These are phyloP conservation scores for Colostygia pectinataria DNA, from an alignment of 2,888 invertebrate species.

Conservation along the genomic window DNA sequence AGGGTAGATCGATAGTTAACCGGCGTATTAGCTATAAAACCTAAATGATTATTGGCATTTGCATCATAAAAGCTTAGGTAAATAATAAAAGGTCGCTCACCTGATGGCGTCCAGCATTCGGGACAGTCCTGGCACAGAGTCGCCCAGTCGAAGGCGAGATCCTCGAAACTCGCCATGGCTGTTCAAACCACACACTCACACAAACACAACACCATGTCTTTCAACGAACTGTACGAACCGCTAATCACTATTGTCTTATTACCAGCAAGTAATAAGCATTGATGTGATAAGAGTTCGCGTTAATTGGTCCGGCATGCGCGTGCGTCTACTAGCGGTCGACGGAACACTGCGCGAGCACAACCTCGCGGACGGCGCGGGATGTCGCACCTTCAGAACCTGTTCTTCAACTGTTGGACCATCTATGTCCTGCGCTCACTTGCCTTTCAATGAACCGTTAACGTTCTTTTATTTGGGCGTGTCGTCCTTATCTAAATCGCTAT, in stretches of 20 bases:
- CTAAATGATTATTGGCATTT: not conserved
- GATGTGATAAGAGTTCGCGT: constrained; percentile 47
- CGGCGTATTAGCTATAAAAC: not conserved
- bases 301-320: constrained; percentile 49
- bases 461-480: constrained; percentile 63
- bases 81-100: constrained; percentile 70
- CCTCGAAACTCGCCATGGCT: constrained; percentile 85
- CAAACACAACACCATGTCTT: constrained; percentile 57
- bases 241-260: constrained; percentile 31
- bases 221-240: constrained; percentile 19
- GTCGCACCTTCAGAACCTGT: constrained; percentile 68
- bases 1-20: constrained; percentile 1
- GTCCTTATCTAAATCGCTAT: constrained; percentile 56
- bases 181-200: constrained; percentile 36
- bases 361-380: constrained; percentile 64
- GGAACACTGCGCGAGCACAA: constrained; percentile 63
- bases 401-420: constrained; percentile 49
- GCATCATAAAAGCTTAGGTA: not conserved
- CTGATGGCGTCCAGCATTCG: constrained; percentile 85
- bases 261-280: not conserved
- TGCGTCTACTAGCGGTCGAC: constrained; percentile 70
- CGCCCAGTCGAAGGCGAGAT: constrained; percentile 86
- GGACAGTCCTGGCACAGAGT: constrained; percentile 84
- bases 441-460: constrained; percentile 82
- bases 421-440: constrained; percentile 61